Conservation (phyloP, 1,140 invertebrate species). For the Drosophila busckii region DNA sequence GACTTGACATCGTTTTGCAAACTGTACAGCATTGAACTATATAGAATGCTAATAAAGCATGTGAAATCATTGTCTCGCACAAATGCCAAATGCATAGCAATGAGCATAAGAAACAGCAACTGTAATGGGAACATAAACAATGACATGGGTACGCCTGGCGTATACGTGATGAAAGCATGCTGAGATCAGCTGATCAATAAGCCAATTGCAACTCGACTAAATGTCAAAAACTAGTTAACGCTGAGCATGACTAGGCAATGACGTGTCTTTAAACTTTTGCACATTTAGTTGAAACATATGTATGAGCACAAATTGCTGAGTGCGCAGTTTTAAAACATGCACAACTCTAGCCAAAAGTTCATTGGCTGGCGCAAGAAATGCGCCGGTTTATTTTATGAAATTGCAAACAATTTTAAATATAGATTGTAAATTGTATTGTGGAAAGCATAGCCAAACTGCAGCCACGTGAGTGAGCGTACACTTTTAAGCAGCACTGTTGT, state of each 20-base stretch:
- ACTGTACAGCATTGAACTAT: constrained; percentile 59
- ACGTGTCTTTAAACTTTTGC: constrained; percentile 33
- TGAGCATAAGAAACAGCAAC: constrained; percentile 3
- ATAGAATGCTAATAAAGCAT: constrained; percentile 40
- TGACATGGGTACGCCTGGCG: constrained; percentile 5
- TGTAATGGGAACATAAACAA: constrained; percentile 37
- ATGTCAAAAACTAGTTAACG: constrained; percentile 43
- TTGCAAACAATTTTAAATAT: constrained; percentile 26
- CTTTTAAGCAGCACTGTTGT: constrained; percentile 39
- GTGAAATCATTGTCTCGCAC: constrained; percentile 47
- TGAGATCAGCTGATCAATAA: constrained; percentile 25
- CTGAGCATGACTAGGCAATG: constrained; percentile 20
- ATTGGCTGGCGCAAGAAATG: constrained; percentile 53
- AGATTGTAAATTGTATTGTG: no score
- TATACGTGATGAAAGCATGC: constrained; percentile 10
- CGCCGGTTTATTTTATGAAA: constrained; percentile 39
- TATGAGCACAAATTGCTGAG: constrained; percentile 35
- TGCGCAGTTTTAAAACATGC: constrained; percentile 20
- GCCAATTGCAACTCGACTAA: constrained; percentile 26
- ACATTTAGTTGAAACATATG: constrained; percentile 5
- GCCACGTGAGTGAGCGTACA: constrained; percentile 42
- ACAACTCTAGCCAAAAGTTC: constrained; percentile 55
- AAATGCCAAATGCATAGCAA: constrained; percentile 53
- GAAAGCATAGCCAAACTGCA: constrained; percentile 9
- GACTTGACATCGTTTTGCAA: constrained; percentile 37